phyloP scores from a whole-genome alignment of 2,113 vertebrate species.

The Muscicapa adusta region DNA sequence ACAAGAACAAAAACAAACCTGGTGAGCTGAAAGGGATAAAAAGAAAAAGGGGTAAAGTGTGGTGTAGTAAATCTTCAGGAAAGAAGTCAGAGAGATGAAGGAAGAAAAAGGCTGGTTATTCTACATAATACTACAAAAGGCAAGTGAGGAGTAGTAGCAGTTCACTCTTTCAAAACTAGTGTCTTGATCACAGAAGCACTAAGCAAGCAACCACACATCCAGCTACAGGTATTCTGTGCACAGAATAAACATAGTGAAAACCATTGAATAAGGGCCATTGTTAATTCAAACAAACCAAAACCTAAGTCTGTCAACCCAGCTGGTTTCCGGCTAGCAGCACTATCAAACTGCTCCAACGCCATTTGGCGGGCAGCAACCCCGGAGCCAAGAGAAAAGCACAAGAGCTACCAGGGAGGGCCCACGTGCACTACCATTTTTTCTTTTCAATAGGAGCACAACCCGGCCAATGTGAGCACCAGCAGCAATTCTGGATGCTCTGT shows the following conservation, averaged over 20 bases:
- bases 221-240: background rate
- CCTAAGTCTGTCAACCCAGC: background rate
- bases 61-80: background rate
- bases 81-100: background rate
- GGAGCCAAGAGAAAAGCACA: no score
- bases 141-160: background rate
- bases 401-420: background rate
- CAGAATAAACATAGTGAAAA: background rate
- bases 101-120: background rate
- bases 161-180: background rate
- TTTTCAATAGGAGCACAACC: fast-evolving
- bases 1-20: background rate
- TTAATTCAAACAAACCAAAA: background rate
- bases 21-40: background rate
- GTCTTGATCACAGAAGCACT: background rate
- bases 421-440: fast-evolving
- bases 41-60: background rate
- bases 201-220: background rate
- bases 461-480: fast-evolving
- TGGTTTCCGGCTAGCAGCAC: background rate
- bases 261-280: background rate
- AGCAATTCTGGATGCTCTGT: background rate
- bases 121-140: background rate
- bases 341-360: background rate
- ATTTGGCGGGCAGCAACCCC: background rate